These are phyloP conservation scores for Scomberomorus guttatus DNA, from an alignment of 2,797 vertebrate species.

Conservation along the genomic window DNA sequence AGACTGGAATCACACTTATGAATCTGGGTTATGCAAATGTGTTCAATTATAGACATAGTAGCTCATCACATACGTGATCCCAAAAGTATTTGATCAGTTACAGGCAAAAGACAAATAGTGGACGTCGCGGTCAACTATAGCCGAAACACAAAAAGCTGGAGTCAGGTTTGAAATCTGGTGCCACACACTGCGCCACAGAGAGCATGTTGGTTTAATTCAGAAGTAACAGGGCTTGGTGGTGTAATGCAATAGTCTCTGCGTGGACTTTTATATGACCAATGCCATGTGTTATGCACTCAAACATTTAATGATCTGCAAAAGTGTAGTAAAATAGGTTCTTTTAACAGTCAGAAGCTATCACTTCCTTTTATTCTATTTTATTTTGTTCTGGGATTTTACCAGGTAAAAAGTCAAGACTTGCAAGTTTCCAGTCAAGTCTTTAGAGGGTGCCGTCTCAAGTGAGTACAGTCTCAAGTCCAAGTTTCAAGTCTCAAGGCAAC, in stretches of 20 bases:
- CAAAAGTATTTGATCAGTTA: constrained; percentile 25
- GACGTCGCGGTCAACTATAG: constrained; percentile 27
- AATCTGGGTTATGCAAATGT: constrained; percentile 58
- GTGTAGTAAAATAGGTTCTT: constrained; percentile 30
- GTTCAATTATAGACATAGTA: constrained; percentile 35
- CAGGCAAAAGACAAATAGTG: constrained; percentile 28
- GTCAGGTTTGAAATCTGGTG: constrained; percentile 26
- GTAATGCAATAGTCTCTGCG: constrained; percentile 56
- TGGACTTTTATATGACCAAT: constrained; percentile 57
- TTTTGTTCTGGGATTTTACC: constrained; percentile 13
- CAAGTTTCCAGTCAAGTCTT: constrained; percentile 7
- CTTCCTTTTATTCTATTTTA: not conserved
- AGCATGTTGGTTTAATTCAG: constrained; percentile 50
- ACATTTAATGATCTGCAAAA: constrained; percentile 53
- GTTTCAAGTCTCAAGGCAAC: not conserved
- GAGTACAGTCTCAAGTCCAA: constrained; percentile 1
- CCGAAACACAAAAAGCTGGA: constrained; percentile 13
- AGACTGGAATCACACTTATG: constrained; percentile 36
- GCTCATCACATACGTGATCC: constrained; percentile 29
- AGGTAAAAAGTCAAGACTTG: constrained; percentile 9
- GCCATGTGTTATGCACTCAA: constrained; percentile 51
- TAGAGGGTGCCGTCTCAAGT: not conserved
- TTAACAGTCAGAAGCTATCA: constrained; percentile 27
- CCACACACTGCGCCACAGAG: constrained; percentile 40
- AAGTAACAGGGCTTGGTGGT: constrained; percentile 40